Base-by-base conservation (phyloP, 2,888 invertebrate species). In the Ceriagrion tenellum region DNA sequence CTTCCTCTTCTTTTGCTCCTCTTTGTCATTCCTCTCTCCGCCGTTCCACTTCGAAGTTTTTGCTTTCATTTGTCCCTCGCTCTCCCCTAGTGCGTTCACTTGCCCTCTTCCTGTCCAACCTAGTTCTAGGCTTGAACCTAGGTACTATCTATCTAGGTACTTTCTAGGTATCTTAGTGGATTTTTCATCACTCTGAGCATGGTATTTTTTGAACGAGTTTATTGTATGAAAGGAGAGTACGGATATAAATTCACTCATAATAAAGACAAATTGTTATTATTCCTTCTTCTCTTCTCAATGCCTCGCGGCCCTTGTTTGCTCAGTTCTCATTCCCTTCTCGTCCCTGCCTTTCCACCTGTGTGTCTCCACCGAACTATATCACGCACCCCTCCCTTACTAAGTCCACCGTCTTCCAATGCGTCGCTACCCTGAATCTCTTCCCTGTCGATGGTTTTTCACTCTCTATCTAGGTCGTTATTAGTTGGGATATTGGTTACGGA, bases 321-420 rank as follows among this genome's bases (percentile, higher is more conserved):
- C 69, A 63, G 47, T 93, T 47, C 93, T 47, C 40, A 93, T 47
- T 69, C 69, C 47, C 55, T 23, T 16, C 69, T 69, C 93, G 69
- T 16, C 47, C 63, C 35, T 69, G 40, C 69, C 13, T 63, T 26
- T 26, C 4, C 12, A 93, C 63, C 69, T n/a, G 26, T 47, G 40
- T 93, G 93, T 47, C 63, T 93, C 89, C 89, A 13, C 12, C 47
- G 47, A n/a, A 20, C 59, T 63, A 16, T 47, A 47, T 47, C 93
- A 69, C 40, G n/a, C 26, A 55, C 55, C 0, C 89, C 40, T 88
- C 30, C 47, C 23, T 23, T 55, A n/a, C 55, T 55, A 0, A n/a
- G 3, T 35, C 20, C 26, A 0, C 47, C 12, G 0, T 55, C 55
- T 26, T 89, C 18, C 47, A 4, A n/a, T 6, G n/a, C 55, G 0